Conservation (phyloP, 2,888 invertebrate genomes). For the Caenorhabditis sp. region DNA sequence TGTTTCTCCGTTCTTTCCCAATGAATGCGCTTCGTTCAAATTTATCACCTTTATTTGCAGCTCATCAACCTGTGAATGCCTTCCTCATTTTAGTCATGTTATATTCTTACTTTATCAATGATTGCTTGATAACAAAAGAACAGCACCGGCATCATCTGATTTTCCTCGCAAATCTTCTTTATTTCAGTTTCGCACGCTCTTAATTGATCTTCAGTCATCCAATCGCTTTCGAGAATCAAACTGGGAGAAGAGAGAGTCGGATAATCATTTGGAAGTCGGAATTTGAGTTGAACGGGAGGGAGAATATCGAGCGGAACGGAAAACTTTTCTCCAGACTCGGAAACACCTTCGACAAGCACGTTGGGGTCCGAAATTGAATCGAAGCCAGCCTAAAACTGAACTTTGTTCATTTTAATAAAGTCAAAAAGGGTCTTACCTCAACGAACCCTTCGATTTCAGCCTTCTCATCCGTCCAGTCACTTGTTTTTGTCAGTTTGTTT, state of each 20-base stretch:
- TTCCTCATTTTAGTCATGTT: no score
- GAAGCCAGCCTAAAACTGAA: slow-evolving; percentile 28
- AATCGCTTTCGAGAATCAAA: slow-evolving; percentile 30
- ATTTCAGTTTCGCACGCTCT: slow-evolving; percentile 20
- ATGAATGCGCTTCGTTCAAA: slow-evolving; percentile 21
- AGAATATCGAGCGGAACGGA: slow-evolving; percentile 15
- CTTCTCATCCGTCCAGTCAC: slow-evolving; percentile 31
- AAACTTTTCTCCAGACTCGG: slow-evolving; percentile 18
- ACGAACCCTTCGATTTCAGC: slow-evolving; percentile 28
- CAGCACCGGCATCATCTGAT: slow-evolving; percentile 43
- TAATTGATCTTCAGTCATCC: slow-evolving; percentile 34
- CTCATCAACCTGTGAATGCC: slow-evolving; percentile 20
- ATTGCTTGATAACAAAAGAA: slow-evolving; percentile 55
- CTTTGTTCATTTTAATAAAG: neutral
- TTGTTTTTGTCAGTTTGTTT: slow-evolving; percentile 34
- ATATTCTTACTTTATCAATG: slow-evolving; percentile 48
- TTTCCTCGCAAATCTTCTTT: slow-evolving; percentile 36
- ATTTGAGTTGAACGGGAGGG: slow-evolving; percentile 34
- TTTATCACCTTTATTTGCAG: slow-evolving; percentile 1
- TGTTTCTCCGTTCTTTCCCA: neutral
- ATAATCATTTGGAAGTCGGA: slow-evolving; percentile 28
- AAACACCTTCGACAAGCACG: slow-evolving; percentile 12
- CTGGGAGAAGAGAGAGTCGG: slow-evolving; percentile 30
- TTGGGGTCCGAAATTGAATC: slow-evolving; percentile 17
- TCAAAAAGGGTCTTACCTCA: slow-evolving; percentile 8